phyloP scores from a whole-genome alignment of 2,888 invertebrate genomes.

The Calliopum simillimum region DNA sequence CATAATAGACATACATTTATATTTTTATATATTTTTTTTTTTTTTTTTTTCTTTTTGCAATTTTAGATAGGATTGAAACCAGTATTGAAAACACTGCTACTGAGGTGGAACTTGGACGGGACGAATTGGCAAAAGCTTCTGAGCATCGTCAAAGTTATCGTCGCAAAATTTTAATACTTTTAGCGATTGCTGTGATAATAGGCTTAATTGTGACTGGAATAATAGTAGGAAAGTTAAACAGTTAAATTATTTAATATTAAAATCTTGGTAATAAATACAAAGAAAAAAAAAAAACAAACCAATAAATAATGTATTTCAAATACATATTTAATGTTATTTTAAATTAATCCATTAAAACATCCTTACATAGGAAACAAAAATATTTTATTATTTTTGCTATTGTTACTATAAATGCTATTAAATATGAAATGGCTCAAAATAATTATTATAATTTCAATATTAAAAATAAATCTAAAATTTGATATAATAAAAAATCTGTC shows the following conservation, averaged over 20 bases:
- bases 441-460: too few relatives aligned
- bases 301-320: conserved; percentile 22
- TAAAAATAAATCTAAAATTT: too few relatives aligned
- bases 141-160: conserved; percentile 82
- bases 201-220: conserved; percentile 77
- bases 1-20: background rate
- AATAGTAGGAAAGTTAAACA: conserved; percentile 72
- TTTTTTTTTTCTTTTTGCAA: background rate
- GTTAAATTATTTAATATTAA: conserved; percentile 62
- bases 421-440: conserved; percentile 16
- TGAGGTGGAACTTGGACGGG: conserved; percentile 82
- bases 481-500: too few relatives aligned
- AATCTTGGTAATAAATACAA: background rate
- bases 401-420: conserved; percentile 25
- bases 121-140: conserved; percentile 84
- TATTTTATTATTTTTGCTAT: conserved; percentile 20
- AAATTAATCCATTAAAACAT: conserved; percentile 19
- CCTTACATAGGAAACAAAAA: conserved; percentile 8
- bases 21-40: conserved; percentile 19
- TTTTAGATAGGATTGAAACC: conserved; percentile 83
- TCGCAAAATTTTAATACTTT: conserved; percentile 79
- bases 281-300: background rate
- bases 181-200: conserved; percentile 75
- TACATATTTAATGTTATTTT: conserved; percentile 31
- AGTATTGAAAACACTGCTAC: conserved; percentile 81